Conservation (phyloP, 2,888 invertebrate species). For the Drosophila nr. perissopoda region DNA sequence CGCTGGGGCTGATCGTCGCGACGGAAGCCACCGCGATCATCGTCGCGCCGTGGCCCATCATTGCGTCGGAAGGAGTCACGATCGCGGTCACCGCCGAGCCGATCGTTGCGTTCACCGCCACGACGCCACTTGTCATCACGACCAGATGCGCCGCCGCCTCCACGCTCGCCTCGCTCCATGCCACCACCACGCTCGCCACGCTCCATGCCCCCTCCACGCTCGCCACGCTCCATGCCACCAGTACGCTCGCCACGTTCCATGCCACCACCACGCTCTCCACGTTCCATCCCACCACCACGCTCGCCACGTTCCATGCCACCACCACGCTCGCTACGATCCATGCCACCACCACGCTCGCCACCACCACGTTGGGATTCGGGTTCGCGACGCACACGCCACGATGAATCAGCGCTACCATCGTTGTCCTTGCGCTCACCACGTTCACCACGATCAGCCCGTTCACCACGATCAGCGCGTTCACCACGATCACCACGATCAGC, state of each 20-base stretch:
- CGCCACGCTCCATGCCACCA: constrained; percentile 30
- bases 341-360: constrained; percentile 49
- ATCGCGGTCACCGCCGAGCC: constrained; percentile 67
- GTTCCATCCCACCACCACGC: constrained; percentile 31
- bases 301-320: constrained; percentile 49
- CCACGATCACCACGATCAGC: constrained; percentile 46
- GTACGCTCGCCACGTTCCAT: constrained; percentile 15
- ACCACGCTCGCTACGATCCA: constrained; percentile 43
- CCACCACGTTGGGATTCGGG: constrained; percentile 60
- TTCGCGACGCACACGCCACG: constrained; percentile 82
- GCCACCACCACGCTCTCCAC: constrained; percentile 38
- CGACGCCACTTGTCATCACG: constrained; percentile 68
- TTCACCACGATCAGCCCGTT: constrained; percentile 75
- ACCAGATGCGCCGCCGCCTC: constrained; percentile 29
- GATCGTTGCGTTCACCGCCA: constrained; percentile 46
- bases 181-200: constrained; percentile 42
- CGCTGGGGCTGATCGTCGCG: constrained; percentile 75
- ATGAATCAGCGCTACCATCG: constrained; percentile 68
- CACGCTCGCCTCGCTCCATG: constrained; percentile 24
- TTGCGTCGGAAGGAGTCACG: constrained; percentile 70
- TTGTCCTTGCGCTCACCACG: constrained; percentile 71
- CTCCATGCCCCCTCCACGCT: constrained; percentile 45
- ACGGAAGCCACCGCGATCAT: constrained; percentile 69
- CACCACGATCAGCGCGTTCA: constrained; percentile 66
- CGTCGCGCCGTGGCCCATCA: constrained; percentile 61